Percentiles rank a stretch among this genome's conserved stretches.
These are phyloP conservation scores for Oncorhynchus masou DNA, from an alignment of 2,113 vertebrate species.

Conservation along the genomic window DNA sequence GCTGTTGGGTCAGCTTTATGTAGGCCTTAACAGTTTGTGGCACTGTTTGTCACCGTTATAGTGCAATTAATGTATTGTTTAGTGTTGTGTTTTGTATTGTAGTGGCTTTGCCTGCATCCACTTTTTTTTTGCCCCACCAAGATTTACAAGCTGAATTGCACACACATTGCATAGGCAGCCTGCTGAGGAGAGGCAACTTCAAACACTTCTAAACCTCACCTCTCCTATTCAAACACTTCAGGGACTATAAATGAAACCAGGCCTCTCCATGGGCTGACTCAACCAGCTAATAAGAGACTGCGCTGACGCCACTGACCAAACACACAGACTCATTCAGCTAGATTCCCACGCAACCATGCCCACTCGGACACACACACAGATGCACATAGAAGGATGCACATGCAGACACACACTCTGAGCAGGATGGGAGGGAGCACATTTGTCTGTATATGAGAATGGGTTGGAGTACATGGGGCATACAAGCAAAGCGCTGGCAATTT, in stretches of 20 bases:
- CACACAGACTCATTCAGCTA: slow-evolving; percentile 3
- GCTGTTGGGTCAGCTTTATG: too few species aligned
- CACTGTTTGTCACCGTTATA: too few species aligned
- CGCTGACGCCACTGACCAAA: slow-evolving; percentile 3
- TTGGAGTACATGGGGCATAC: not conserved
- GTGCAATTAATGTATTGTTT: too few species aligned
- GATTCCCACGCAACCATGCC: too few species aligned
- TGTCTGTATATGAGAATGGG: not conserved
- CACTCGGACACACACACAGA: slow-evolving; percentile 2
- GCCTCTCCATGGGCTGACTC: slow-evolving; percentile 36
- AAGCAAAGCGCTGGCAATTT: not conserved
- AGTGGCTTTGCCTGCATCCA: too few species aligned
- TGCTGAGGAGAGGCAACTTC: not conserved
- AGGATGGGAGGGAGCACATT: not conserved
- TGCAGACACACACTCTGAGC: not conserved
- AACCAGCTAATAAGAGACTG: slow-evolving; percentile 41
- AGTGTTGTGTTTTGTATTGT: too few species aligned
- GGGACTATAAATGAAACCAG: slow-evolving; percentile 41
- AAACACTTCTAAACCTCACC: slow-evolving; percentile 22
- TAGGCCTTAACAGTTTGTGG: too few species aligned
- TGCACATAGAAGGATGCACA: slow-evolving; percentile 3
- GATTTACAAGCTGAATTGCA: not conserved
- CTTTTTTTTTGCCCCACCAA: too few species aligned
- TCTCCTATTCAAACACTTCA: slow-evolving; percentile 34
- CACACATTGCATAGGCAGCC: slow-evolving; percentile 11